These are phyloP conservation scores for Peromyscus attwateri DNA, from an alignment of 2,797 vertebrate genomes.

Conservation along the genomic window DNA sequence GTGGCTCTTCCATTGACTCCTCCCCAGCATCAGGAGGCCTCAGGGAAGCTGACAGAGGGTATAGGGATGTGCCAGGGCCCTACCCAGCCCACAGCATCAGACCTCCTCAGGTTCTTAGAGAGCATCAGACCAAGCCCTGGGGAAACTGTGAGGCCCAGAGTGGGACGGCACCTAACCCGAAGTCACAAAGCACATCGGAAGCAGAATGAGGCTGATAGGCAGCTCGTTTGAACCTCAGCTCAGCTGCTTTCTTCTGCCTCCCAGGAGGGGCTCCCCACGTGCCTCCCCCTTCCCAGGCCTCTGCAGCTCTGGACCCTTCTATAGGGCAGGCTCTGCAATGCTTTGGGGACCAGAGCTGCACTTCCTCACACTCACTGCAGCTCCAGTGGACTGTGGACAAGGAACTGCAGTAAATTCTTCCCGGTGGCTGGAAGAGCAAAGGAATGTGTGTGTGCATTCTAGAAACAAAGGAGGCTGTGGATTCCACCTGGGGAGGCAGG, in stretches of 20 bases:
- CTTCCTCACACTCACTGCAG: too few species aligned
- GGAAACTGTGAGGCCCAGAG: neutral
- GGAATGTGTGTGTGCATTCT: too few species aligned
- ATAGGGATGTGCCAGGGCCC: neutral
- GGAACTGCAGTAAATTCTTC: neutral
- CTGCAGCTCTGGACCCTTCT: neutral
- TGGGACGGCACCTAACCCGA: neutral
- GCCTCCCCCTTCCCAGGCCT: neutral
- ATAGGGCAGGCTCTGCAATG: neutral
- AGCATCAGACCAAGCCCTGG: neutral
- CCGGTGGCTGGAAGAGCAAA: neutral
- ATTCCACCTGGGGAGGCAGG: neutral
- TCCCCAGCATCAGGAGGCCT: accelerated
- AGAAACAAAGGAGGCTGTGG: neutral
- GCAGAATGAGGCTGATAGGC: neutral
- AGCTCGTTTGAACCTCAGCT: neutral
- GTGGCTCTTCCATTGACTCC: neutral
- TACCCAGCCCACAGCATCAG: neutral
- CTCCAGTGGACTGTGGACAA: neutral
- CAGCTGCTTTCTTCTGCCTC: neutral
- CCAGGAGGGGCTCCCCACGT: neutral
- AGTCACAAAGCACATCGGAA: neutral
- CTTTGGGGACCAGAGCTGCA: neutral
- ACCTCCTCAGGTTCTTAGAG: neutral
- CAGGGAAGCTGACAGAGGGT: neutral